Percentiles rank a stretch among this genome's conserved stretches.
Evolutionary conservation across 2,113 vertebrate genomes (phyloP).

Genomic region (Triplophysa tibetana): DNA sequence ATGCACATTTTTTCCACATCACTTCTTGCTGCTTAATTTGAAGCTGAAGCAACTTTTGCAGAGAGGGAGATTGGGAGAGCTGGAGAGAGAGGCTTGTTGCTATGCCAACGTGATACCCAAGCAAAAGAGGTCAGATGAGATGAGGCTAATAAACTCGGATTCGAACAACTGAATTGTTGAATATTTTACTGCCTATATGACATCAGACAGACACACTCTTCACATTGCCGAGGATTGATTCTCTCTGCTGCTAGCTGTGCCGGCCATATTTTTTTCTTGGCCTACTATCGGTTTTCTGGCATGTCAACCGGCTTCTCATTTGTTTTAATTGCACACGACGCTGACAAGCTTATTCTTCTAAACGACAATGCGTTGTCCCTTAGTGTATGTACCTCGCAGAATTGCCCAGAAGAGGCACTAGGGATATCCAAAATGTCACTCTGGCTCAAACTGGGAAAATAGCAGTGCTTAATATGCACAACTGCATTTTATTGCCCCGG

Average conservation of each 20-base stretch:
- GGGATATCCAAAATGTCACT: slow-evolving; percentile 44
- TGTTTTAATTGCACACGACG: slow-evolving; percentile 51
- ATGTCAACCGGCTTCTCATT: slow-evolving; percentile 55
- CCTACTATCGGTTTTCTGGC: slow-evolving; percentile 42
- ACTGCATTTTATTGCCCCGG: slow-evolving; percentile 27
- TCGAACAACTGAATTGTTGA: slow-evolving; percentile 60
- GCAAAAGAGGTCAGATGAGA: slow-evolving; percentile 73
- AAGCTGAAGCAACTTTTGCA: slow-evolving; percentile 65
- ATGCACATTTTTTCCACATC: slow-evolving; percentile 52
- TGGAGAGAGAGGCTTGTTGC: slow-evolving; percentile 73
- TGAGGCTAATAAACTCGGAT: slow-evolving; percentile 63
- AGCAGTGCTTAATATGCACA: slow-evolving; percentile 29
- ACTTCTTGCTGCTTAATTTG: slow-evolving; percentile 59
- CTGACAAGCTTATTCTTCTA: slow-evolving; percentile 47
- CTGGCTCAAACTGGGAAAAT: neutral
- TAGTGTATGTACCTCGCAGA: slow-evolving; percentile 7
- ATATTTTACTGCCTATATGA: slow-evolving; percentile 56
- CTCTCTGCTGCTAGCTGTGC: slow-evolving; percentile 2
- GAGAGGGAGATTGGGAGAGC: slow-evolving; percentile 53
- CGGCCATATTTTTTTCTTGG: neutral
- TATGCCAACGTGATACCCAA: slow-evolving; percentile 72
- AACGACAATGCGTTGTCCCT: slow-evolving; percentile 9
- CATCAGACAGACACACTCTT: slow-evolving; percentile 22
- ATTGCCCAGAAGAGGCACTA: neutral
- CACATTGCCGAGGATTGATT: slow-evolving; percentile 43